Base-by-base conservation (phyloP, 1,140 invertebrate species). In the Leptonema lineaticorne region DNA sequence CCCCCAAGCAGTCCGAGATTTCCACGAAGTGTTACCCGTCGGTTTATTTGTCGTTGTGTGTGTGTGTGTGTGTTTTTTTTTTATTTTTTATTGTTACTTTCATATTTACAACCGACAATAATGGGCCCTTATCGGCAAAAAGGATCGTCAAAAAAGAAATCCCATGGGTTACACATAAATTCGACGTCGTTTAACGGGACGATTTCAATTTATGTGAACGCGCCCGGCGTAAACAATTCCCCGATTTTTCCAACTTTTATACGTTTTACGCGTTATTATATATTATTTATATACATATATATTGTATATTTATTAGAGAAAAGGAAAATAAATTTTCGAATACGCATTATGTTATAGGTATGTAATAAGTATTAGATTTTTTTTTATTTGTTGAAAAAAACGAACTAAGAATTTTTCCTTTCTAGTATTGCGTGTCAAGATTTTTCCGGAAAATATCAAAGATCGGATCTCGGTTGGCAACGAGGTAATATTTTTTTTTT, bases 121-220 rank as follows among this genome's bases (percentile, higher is more conserved):
- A 53, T 41, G 37, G 37, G 46, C 22, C n/a, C 18, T 26, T 26
- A 53, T 53, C 50, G 50, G 20, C 22, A 7, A 4, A n/a, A n/a
- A n/a, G 20, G 46, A 48, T 48, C 46, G 46, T 48, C 18, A 26
- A 53, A n/a, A n/a, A n/a, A n/a, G n/a, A n/a, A 53, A 53, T 53
- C 50, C 24, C 22, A 53, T 53, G 20, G 18, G 50, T 53, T 41
- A n/a, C 50, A 26, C 20, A 53, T 53, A 53, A 53, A 53, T 53
- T 53, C 50, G 50, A 53, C 46, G 46, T 48, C 46, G 46, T 48
- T 48, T 48, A 48, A 18, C 24, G 50, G 50, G 24, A 53, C 50
- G 50, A 53, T 53, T 26, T 53, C 50, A 53, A 53, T 53, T 53
- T 26, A 26, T 53, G 50, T 22, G 22, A 24, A 48, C 46, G 46